Percentiles rank a stretch among this genome's conserved stretches.
phyloP scores from a whole-genome alignment of 2,797 vertebrate genomes.

The Acanthurus tractus region DNA sequence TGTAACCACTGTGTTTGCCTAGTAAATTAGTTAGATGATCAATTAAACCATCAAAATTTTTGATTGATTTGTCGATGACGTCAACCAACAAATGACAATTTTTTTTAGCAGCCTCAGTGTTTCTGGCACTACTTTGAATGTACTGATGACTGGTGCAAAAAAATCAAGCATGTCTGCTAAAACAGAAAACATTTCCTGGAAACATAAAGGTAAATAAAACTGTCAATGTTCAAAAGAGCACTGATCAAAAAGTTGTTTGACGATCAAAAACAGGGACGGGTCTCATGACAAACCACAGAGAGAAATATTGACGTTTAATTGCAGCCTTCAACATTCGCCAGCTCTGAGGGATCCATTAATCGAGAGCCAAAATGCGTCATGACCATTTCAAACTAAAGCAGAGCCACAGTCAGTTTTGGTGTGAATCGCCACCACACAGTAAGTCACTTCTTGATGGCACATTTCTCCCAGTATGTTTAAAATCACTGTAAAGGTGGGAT shows the following conservation, averaged over 20 bases:
- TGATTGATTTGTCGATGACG: background rate
- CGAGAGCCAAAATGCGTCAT: slow-evolving; percentile 42
- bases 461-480: slow-evolving; percentile 24
- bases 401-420: slow-evolving; percentile 40
- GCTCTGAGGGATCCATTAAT: slow-evolving; percentile 44
- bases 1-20: background rate
- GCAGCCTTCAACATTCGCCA: slow-evolving; percentile 12
- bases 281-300: slow-evolving; percentile 35
- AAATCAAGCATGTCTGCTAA: background rate
- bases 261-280: background rate
- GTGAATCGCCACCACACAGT: slow-evolving; percentile 27
- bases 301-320: slow-evolving; percentile 27
- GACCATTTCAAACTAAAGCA: slow-evolving; percentile 45
- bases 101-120: background rate
- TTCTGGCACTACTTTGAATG: background rate
- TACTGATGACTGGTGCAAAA: background rate
- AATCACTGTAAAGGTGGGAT: slow-evolving; percentile 41
- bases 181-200: background rate
- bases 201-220: slow-evolving; percentile 23
- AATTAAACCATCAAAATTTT: background rate
- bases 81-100: too few relatives aligned
- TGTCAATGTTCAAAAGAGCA: slow-evolving; percentile 9
- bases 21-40: background rate
- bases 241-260: slow-evolving; percentile 26
- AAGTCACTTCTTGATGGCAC: slow-evolving; percentile 10